These are phyloP conservation scores for Hypsibius dujardini DNA, from an alignment of 1,140 invertebrate species.

Conservation along the genomic window DNA sequence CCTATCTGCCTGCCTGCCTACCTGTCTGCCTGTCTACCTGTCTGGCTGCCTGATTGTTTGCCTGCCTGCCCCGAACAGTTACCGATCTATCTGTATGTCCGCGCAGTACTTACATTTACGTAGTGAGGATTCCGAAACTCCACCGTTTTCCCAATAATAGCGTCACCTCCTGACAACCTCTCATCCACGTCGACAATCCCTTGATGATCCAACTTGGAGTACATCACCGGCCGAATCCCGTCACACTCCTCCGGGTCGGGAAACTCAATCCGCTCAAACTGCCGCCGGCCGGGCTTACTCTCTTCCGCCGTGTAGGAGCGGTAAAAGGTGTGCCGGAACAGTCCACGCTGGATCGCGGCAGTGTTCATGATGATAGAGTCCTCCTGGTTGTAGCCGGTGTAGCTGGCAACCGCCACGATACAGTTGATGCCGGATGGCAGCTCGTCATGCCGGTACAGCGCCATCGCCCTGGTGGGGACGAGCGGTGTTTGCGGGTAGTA, in stretches of 20 bases:
- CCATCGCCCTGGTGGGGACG: not conserved
- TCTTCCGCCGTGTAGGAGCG: not conserved
- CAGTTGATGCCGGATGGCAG: constrained; percentile 5
- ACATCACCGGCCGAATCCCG: not conserved
- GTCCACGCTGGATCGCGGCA: not conserved
- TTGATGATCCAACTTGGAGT: not conserved
- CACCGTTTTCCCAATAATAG: not conserved
- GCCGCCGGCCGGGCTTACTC: not conserved
- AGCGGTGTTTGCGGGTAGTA: not conserved
- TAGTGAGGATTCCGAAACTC: not conserved
- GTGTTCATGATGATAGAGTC: constrained; percentile 2
- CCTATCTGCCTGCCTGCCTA: too few species aligned
- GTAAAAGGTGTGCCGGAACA: constrained; percentile 14
- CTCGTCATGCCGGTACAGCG: not conserved
- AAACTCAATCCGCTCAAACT: not conserved
- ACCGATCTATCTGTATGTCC: not conserved
- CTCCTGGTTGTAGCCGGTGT: constrained; percentile 18
- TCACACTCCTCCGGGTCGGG: not conserved
- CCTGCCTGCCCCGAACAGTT: not conserved
- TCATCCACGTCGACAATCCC: not conserved
- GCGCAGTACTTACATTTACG: not conserved
- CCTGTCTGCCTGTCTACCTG: too few species aligned
- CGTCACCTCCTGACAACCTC: not conserved
- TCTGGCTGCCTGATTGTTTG: not conserved
- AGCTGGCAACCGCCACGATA: not conserved